Percentiles rank a stretch among this genome's conserved stretches.
Evolutionary conservation across 2,797 vertebrate species (phyloP).

Genomic region (Gobionotothen gibberifrons): DNA sequence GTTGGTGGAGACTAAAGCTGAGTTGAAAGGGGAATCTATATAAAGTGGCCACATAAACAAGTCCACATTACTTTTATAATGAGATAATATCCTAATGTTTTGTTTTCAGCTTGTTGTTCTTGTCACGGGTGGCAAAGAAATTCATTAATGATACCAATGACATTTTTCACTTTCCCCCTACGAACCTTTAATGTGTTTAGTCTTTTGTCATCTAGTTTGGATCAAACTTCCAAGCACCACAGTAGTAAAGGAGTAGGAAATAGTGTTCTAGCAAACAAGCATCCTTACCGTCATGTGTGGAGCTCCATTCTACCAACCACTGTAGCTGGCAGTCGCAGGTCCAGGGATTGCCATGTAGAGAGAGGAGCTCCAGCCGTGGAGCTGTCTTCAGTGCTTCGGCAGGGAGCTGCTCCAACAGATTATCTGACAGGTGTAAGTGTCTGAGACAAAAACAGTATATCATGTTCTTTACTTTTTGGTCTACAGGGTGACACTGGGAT

Average conservation of each 20-base stretch:
- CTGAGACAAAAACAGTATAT: constrained; percentile 53
- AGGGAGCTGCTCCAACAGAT: constrained; percentile 80
- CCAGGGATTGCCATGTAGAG: constrained; percentile 86
- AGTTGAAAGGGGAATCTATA: neutral
- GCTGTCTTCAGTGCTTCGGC: constrained; percentile 71
- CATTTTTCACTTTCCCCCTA: neutral
- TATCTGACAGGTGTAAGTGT: constrained; percentile 86
- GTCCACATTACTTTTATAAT: neutral
- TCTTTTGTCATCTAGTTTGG: neutral
- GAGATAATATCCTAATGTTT: neutral
- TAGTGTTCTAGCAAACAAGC: neutral
- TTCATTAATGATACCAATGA: neutral
- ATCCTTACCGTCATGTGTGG: constrained; percentile 75
- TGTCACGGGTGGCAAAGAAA: neutral
- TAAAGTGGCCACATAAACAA: neutral
- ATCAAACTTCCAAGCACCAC: neutral
- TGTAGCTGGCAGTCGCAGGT: constrained; percentile 84
- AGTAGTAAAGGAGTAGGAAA: neutral
- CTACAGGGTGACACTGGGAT: neutral
- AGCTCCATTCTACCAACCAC: constrained; percentile 85
- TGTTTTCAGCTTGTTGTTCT: neutral
- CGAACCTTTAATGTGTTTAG: neutral
- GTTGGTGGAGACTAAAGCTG: constrained; percentile 1
- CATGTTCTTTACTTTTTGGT: neutral
- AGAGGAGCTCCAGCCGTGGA: constrained; percentile 79